Conservation (phyloP, 2,113 vertebrate genomes). For the Arothron firmamentum region DNA sequence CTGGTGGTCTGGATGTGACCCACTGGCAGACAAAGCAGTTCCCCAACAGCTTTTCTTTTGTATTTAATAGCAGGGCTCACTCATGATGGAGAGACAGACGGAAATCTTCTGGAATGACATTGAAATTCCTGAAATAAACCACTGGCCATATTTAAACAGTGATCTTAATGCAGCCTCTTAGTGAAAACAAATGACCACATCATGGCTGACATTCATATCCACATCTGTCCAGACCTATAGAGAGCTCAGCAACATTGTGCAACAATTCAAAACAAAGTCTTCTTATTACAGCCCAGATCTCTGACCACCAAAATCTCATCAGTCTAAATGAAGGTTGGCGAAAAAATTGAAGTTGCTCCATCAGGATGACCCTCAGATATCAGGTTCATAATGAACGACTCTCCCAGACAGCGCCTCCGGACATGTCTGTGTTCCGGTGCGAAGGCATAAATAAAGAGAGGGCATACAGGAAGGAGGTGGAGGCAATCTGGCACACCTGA, state of each 20-base stretch:
- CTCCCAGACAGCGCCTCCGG: background rate
- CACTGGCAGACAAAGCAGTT: no score
- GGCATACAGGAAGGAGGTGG: constrained; percentile 14
- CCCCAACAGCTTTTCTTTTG: no score
- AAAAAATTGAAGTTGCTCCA: no score
- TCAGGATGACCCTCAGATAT: background rate
- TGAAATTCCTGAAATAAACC: no score
- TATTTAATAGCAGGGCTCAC: no score
- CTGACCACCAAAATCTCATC: background rate
- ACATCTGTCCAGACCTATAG: background rate
- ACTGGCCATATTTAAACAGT: no score
- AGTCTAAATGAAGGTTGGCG: no score
- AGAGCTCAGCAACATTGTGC: background rate
- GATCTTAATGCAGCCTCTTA: background rate
- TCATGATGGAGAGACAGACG: no score
- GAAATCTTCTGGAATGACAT: no score
- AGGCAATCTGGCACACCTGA: constrained; percentile 36
- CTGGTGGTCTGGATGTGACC: no score
- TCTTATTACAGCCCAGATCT: background rate
- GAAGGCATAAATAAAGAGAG: background rate
- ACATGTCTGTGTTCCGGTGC: background rate
- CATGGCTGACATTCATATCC: background rate
- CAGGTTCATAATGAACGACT: background rate
- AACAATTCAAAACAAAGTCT: no score
- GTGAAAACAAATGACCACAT: no score